Evolutionary conservation across 2,888 invertebrate species (phyloP).

Genomic region (Eueremaeus valkanovi): DNA sequence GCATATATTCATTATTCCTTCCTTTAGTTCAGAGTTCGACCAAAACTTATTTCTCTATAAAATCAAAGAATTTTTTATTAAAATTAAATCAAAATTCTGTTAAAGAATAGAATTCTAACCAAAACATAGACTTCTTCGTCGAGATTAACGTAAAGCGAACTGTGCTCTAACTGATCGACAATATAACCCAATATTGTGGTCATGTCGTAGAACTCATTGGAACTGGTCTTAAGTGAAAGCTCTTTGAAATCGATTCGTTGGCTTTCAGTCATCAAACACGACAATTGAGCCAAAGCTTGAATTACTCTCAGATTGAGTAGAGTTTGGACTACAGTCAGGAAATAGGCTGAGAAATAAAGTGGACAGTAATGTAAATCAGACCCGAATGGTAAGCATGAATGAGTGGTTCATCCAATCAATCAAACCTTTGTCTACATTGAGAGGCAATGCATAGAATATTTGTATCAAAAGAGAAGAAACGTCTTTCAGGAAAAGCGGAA

Average conservation of each 20-base stretch:
- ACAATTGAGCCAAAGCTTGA: slow-evolving; percentile 75
- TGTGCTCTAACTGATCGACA: slow-evolving; percentile 29
- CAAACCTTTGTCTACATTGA: slow-evolving; percentile 79
- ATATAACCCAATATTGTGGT: slow-evolving; percentile 19
- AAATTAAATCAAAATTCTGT: background rate
- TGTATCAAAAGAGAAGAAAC: slow-evolving; percentile 80
- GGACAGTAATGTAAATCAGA: slow-evolving; percentile 38
- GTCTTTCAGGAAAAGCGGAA: slow-evolving; percentile 82
- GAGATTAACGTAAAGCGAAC: slow-evolving; percentile 39
- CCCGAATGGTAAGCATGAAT: background rate
- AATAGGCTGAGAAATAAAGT: slow-evolving; percentile 80
- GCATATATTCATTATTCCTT: slow-evolving; percentile 6
- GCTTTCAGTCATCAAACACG: slow-evolving; percentile 51
- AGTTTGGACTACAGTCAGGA: slow-evolving; percentile 77
- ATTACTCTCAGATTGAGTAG: slow-evolving; percentile 84
- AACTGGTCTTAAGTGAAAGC: slow-evolving; percentile 44
- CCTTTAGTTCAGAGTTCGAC: slow-evolving; percentile 9
- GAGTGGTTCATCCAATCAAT: slow-evolving; percentile 45
- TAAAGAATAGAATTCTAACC: too few species aligned
- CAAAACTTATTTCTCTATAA: slow-evolving; percentile 2
- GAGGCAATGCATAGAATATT: slow-evolving; percentile 75
- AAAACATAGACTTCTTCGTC: background rate
- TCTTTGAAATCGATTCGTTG: slow-evolving; percentile 52
- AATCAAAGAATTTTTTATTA: background rate
- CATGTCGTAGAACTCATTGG: slow-evolving; percentile 11